A percentile compares a stretch with the other conserved stretches of the same genome.
These are phyloP conservation scores for Heterohyrax brucei DNA, from an alignment of 2,797 vertebrate species.

Conservation along the genomic window DNA sequence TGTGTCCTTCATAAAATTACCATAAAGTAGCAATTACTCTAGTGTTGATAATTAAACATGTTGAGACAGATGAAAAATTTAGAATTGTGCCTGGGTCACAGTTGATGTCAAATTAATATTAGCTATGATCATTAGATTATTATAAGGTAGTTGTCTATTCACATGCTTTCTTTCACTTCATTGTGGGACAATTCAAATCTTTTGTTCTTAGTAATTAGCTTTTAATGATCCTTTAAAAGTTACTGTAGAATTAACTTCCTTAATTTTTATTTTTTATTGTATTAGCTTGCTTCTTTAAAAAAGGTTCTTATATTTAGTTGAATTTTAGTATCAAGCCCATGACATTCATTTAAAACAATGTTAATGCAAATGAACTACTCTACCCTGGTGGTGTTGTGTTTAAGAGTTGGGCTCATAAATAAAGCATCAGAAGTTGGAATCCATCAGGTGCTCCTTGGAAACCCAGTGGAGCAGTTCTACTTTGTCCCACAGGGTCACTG, in stretches of 20 bases:
- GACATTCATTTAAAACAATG: neutral
- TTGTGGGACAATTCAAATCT: neutral
- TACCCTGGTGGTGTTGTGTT: neutral
- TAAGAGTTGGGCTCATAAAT: too few species aligned
- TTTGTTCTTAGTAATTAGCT: neutral
- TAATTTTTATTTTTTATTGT: neutral
- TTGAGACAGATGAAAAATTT: neutral
- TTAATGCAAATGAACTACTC: neutral
- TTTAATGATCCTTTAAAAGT: neutral
- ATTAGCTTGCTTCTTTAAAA: neutral
- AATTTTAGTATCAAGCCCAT: constrained; percentile 1
- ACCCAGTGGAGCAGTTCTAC: too few species aligned
- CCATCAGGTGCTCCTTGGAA: too few species aligned
- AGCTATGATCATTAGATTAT: neutral
- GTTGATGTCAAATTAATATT: neutral
- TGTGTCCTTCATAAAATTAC: neutral
- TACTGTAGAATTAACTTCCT: neutral
- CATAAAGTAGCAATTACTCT: neutral
- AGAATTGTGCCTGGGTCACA: neutral
- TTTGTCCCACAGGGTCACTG: too few species aligned
- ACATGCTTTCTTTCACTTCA: neutral
- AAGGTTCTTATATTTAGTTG: neutral
- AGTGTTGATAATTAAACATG: neutral
- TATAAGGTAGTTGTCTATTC: neutral
- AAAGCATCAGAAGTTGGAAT: too few species aligned